Evolutionary conservation across 2,888 invertebrate genomes (phyloP), one percentile per base, ranked within the genome.

Genomic region (Harpalus rubripes): DNA sequence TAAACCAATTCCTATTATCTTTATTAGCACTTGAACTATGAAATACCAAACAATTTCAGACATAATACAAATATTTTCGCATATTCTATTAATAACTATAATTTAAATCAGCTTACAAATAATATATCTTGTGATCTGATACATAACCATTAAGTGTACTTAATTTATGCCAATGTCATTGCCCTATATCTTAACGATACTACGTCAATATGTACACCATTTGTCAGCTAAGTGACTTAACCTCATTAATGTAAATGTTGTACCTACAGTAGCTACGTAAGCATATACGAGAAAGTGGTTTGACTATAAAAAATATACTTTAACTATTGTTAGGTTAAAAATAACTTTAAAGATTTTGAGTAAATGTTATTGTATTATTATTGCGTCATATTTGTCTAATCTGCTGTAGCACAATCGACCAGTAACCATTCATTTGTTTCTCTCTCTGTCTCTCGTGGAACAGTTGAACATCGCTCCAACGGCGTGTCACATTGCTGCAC

Each of bases 381-480:
- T 59, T 15, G 16, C 58, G 15, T 7, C n/a, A 7, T 15, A n/a
- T n/a, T n/a, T n/a, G 58, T n/a, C 2, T 58, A n/a, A n/a, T 58
- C 1, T 15, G 16, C n/a, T 59, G 10, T 2, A 59, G 5, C n/a
- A 10, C 52, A 52, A 16, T 18, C 18, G 15, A 8, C 41, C 7
- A 74, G 41, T 39, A 32, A 3, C 52, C 16, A n/a, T 18, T 41
- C 44, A 16, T 26, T 4, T 26, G 7, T 7, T 52, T 44, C 44
- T 18, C 8, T 16, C 44, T 44, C 72, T 44, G 12, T 15, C 5
- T 2, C 16, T 44, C 16, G 18, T n/a, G n/a, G 18, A 74, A 74
- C 72, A 74, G 72, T 74, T 44, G 72, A 74, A 18, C 52, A 18
- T 44, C 18, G n/a, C 41, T 8, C 41, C 68, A 32, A 32, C 18